These are phyloP conservation scores for Agrochola circellaris DNA, from an alignment of 2,888 invertebrate genomes.

Conservation along the genomic window DNA sequence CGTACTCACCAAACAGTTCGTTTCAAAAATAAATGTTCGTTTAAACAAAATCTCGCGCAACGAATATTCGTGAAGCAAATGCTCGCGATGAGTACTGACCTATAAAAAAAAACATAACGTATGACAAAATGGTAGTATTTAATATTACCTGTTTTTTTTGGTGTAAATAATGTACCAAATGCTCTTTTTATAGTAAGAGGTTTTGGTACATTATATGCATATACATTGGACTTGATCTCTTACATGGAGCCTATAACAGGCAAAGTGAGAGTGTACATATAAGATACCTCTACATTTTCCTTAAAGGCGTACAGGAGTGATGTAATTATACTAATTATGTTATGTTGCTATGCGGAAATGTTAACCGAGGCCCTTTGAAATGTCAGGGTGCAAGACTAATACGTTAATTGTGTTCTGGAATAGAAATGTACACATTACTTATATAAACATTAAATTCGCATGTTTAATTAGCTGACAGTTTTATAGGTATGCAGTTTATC, in stretches of 20 bases:
- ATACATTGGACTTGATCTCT: background rate
- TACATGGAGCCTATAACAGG: background rate
- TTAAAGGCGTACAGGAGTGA: background rate
- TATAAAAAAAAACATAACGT: background rate
- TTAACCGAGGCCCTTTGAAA: background rate
- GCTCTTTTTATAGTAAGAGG: background rate
- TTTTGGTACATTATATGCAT: background rate
- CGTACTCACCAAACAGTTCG: background rate
- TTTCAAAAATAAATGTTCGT: background rate
- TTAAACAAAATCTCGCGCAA: too few species aligned
- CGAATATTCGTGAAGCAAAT: background rate
- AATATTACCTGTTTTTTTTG: background rate
- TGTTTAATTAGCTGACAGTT: too few species aligned
- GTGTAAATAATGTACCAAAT: too few species aligned
- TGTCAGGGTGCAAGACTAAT: conserved; percentile 3
- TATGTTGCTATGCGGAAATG: background rate
- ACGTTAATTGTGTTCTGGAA: background rate
- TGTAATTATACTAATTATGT: background rate
- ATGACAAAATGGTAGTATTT: background rate
- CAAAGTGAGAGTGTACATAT: background rate
- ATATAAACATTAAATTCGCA: too few species aligned
- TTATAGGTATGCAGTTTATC: too few species aligned
- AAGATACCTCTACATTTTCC: background rate
- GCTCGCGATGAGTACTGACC: background rate
- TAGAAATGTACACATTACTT: background rate